Evolutionary conservation across 1,140 invertebrate species (phyloP).

Genomic region (Hycleus phaleratus): DNA sequence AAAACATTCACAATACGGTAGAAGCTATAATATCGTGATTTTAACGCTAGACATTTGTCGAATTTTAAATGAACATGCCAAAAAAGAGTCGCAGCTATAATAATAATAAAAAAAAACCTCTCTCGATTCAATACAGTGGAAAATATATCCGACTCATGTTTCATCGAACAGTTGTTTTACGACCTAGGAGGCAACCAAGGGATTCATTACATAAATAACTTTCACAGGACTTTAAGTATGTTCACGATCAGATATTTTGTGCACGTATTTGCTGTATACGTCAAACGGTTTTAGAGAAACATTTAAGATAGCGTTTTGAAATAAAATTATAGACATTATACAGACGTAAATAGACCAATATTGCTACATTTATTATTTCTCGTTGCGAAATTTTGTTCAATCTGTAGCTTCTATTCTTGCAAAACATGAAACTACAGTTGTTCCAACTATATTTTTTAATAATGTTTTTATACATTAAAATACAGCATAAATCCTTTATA

Average conservation of each 20-base stretch:
- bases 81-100: background rate
- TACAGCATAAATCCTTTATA: no score
- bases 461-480: no score
- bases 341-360: no score
- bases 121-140: constrained; percentile 8
- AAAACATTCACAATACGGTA: no score
- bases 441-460: no score
- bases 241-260: constrained; percentile 8
- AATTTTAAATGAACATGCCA: no score
- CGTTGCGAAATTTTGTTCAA: no score
- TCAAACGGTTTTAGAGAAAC: constrained; percentile 13
- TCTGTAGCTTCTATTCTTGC: no score
- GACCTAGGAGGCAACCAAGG: constrained; percentile 13
- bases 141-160: constrained; percentile 13
- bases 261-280: background rate
- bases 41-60: no score
- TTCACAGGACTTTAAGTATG: constrained; percentile 8
- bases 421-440: no score
- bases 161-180: constrained; percentile 15
- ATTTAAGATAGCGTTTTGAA: constrained; percentile 10
- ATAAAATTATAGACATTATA: background rate
- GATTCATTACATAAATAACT: constrained; percentile 20
- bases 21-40: no score
- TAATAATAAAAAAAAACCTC: constrained; percentile 9
- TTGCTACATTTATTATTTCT: no score